Conservation (phyloP, 2,888 invertebrate genomes). For the Spicauda simplicius region DNA sequence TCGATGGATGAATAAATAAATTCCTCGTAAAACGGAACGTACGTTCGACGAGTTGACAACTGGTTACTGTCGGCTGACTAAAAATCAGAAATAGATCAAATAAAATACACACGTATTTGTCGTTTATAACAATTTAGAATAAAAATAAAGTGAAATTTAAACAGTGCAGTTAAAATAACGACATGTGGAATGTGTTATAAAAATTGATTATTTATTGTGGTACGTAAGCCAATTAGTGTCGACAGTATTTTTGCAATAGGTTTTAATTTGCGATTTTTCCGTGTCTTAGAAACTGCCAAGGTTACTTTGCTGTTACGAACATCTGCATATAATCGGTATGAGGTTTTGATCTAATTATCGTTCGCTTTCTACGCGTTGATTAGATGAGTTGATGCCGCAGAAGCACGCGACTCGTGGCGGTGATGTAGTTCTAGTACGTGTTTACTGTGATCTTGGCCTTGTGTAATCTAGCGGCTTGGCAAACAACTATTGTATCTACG, state of each 20-base stretch:
- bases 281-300: conserved; percentile 69
- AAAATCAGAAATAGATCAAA: conserved; percentile 45
- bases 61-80: conserved; percentile 41
- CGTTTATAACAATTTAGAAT: conserved; percentile 12
- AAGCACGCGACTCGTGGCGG: conserved; percentile 36
- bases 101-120: conserved; percentile 5
- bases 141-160: conserved; percentile 32
- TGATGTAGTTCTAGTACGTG: conserved; percentile 46
- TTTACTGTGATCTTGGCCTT: conserved; percentile 68
- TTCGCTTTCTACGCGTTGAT: conserved; percentile 55
- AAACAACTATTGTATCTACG: conserved; percentile 50
- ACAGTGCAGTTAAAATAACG: conserved; percentile 7
- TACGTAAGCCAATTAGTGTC: conserved; percentile 49
- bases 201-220: conserved; percentile 25
- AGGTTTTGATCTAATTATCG: conserved; percentile 69
- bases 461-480: conserved; percentile 58
- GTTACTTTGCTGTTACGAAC: conserved; percentile 65
- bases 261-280: conserved; percentile 46
- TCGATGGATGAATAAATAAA: background rate
- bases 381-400: conserved; percentile 35
- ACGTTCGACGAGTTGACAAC: conserved; percentile 45
- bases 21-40: conserved; percentile 56
- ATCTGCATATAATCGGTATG: conserved; percentile 54
- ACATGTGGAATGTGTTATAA: conserved; percentile 33
- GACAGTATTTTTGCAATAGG: conserved; percentile 49